Evolutionary conservation across 2,113 vertebrate genomes (phyloP).

Genomic region (Heteronetta atricapilla): DNA sequence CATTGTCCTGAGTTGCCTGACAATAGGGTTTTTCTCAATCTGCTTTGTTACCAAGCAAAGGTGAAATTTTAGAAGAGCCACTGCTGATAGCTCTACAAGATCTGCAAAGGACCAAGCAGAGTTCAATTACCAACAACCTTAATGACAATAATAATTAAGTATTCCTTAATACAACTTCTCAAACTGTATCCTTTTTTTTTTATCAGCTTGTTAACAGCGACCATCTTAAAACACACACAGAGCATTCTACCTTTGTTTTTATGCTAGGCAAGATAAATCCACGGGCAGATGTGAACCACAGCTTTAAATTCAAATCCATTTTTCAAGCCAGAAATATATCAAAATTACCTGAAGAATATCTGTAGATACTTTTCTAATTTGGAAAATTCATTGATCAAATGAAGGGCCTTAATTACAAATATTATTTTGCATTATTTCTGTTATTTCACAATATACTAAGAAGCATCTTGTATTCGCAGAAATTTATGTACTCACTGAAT

Average conservation of each 20-base stretch:
- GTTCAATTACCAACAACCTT: neutral
- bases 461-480: neutral
- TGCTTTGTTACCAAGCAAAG: slow-evolving; percentile 23
- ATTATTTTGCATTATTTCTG: neutral
- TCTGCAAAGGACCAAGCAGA: neutral
- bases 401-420: neutral
- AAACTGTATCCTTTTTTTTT: neutral
- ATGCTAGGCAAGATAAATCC: neutral
- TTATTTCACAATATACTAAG: neutral
- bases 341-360: neutral
- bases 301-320: neutral
- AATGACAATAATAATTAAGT: neutral
- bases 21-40: slow-evolving; percentile 34
- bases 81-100: neutral
- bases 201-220: neutral
- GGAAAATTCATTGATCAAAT: neutral
- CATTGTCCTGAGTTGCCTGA: slow-evolving; percentile 37
- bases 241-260: neutral
- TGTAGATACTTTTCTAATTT: neutral
- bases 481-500: neutral
- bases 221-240: neutral
- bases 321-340: neutral
- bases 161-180: neutral
- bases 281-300: neutral
- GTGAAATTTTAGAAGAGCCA: neutral